Conservation (phyloP, 2,797 vertebrate species). For the Amphiprion clarkii region DNA sequence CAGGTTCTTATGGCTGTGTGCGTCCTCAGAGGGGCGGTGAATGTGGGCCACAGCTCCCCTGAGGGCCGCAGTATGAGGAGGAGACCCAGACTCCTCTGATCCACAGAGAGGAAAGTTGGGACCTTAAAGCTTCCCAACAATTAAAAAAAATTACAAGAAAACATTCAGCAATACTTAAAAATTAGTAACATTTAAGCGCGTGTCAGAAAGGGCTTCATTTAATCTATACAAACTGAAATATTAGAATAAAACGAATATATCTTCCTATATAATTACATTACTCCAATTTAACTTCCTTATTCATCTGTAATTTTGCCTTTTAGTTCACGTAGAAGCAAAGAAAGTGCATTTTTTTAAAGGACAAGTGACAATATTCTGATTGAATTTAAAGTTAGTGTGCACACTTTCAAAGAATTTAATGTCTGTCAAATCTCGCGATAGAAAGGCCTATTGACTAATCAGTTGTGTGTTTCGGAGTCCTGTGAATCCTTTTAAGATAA, state of each 20-base stretch:
- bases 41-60: constrained; percentile 61
- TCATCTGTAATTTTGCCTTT: neutral
- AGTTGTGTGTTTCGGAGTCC: neutral
- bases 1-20: constrained; percentile 36
- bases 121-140: constrained; percentile 18
- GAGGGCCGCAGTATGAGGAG: constrained; percentile 19
- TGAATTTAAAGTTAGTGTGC: neutral
- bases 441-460: neutral
- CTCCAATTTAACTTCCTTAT: no score
- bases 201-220: neutral
- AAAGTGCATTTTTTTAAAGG: neutral
- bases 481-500: neutral
- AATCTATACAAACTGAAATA: no score
- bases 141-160: constrained; percentile 5
- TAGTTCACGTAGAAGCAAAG: neutral
- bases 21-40: constrained; percentile 44
- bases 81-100: neutral
- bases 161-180: neutral
- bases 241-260: no score
- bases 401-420: neutral
- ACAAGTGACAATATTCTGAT: neutral
- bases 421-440: neutral
- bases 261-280: no score
- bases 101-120: constrained; percentile 6
- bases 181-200: neutral